phyloP scores from a whole-genome alignment of 2,797 vertebrate genomes.

The Merluccius polli region DNA sequence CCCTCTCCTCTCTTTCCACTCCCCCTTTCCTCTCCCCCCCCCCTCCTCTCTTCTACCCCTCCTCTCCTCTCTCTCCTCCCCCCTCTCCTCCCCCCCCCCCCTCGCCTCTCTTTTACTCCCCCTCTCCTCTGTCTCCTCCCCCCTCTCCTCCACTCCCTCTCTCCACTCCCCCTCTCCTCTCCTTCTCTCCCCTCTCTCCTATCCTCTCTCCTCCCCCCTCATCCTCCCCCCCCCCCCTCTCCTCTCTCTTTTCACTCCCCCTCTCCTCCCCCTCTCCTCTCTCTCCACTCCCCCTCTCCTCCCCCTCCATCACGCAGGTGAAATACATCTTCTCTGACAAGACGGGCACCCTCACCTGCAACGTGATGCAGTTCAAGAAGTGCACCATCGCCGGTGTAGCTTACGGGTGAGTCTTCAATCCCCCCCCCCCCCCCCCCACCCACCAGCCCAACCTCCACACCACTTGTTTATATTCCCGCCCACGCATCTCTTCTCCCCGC shows the following conservation, averaged over 20 bases:
- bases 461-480: neutral
- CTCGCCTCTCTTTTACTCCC: too few species aligned
- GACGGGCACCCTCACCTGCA: conserved; percentile 97
- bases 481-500: neutral
- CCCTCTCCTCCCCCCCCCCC: too few species aligned
- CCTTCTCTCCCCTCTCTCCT: neutral
- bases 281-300: neutral
- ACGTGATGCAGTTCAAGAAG: conserved; percentile 99
- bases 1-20: too few species aligned
- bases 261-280: neutral
- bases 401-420: conserved; percentile 80
- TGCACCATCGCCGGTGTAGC: conserved; percentile 95
- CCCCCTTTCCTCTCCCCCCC: too few species aligned
- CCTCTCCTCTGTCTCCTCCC: neutral
- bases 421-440: neutral
- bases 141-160: neutral
- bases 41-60: too few species aligned
- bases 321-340: conserved; percentile 99
- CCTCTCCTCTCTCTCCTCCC: too few species aligned
- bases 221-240: too few species aligned
- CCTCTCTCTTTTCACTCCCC: neutral
- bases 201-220: neutral
- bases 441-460: neutral
- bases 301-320: conserved; percentile 71
- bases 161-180: neutral